Evolutionary conservation across 2,797 vertebrate species (phyloP).

Genomic region (Monodelphis domestica): DNA sequence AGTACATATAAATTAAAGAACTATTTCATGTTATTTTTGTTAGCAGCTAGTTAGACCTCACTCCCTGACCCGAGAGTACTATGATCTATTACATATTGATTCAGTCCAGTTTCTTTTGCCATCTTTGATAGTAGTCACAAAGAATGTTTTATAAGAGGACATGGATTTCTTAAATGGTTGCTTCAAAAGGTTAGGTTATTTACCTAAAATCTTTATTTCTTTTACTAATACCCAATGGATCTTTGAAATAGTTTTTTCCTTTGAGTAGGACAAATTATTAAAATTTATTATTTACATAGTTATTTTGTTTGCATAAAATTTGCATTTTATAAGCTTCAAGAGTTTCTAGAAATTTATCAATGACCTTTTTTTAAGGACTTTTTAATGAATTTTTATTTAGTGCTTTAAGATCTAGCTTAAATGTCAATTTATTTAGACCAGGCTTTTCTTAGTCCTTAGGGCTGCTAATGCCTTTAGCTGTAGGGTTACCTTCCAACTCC

Average conservation of each 20-base stretch:
- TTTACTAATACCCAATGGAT: neutral
- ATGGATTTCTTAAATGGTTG: neutral
- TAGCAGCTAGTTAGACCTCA: neutral
- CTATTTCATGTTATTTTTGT: neutral
- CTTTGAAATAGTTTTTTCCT: neutral
- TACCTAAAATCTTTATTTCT: neutral
- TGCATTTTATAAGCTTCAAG: neutral
- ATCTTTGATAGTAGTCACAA: neutral
- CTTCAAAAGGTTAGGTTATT: neutral
- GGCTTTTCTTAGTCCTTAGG: neutral
- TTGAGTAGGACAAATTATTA: neutral
- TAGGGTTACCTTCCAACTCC: neutral
- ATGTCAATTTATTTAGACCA: neutral
- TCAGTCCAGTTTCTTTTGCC: neutral
- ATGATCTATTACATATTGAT: neutral
- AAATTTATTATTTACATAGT: neutral
- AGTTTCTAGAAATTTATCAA: neutral
- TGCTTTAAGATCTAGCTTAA: neutral
- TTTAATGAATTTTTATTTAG: neutral
- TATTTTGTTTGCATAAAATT: neutral
- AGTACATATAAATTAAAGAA: neutral
- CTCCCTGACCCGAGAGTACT: neutral
- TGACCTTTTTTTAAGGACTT: too few species aligned
- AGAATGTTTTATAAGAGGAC: neutral
- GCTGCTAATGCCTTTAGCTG: neutral